These are phyloP conservation scores for Wiebesia pumilae DNA, from an alignment of 1,140 invertebrate genomes.

Conservation along the genomic window DNA sequence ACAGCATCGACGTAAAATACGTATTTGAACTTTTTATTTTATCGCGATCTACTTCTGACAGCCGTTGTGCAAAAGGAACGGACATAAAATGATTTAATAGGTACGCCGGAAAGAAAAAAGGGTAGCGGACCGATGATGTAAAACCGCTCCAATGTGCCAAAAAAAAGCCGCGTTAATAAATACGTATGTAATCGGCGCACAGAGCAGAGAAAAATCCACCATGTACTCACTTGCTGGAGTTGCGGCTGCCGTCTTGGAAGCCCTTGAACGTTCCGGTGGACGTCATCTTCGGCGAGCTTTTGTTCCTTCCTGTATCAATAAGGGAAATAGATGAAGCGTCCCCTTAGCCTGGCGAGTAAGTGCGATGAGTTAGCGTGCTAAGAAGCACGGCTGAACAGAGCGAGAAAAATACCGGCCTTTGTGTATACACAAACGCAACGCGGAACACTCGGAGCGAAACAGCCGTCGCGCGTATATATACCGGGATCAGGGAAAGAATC, in stretches of 20 bases:
- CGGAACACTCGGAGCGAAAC: conserved; percentile 24
- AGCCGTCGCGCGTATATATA: conserved; percentile 5
- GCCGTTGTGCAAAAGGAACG: neutral
- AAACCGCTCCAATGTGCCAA: neutral
- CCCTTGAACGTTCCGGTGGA: conserved; percentile 68
- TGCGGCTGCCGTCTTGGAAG: conserved; percentile 58
- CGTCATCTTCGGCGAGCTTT: conserved; percentile 58
- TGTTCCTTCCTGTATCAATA: no score
- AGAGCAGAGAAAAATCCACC: neutral
- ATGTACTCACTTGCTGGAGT: conserved; percentile 69
- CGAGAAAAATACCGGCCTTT: neutral
- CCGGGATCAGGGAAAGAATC: conserved; percentile 15
- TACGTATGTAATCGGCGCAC: no score
- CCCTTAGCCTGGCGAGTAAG: no score
- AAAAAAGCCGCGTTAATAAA: neutral
- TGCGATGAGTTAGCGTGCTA: no score
- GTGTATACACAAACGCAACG: conserved; percentile 9
- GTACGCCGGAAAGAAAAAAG: neutral
- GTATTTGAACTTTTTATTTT: no score
- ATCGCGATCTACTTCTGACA: neutral
- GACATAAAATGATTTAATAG: neutral
- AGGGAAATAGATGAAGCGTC: no score
- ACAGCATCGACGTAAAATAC: no score
- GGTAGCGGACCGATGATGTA: neutral
- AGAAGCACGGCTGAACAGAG: neutral